Evolutionary conservation across 1,140 invertebrate species (phyloP), one percentile per base, ranked within the genome.

Genomic region (Wiebesia pumilae): DNA sequence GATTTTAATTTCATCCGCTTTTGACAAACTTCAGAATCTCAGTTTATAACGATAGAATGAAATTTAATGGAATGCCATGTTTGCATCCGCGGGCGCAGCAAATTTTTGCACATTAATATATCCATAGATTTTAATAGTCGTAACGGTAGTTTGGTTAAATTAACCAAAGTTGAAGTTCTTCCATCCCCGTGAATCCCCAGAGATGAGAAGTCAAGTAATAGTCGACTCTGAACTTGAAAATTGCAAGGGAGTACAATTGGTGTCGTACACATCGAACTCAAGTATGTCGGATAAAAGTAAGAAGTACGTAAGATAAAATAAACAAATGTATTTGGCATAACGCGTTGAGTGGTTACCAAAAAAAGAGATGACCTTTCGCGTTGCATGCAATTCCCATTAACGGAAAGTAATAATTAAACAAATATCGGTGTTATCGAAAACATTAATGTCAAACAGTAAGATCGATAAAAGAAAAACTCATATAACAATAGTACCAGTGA

Each of bases 391-490:
- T 58, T 80, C 35, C 43, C n/a, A 80, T 71, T 0, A 58, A 43
- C 51, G 21, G 19, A 73, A 73, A 83, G 12, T 16, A 47, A 84
- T n/a, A 47, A 43, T 33, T 1, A 38, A 71, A 62, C 75, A 79
- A 82, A 86, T 58, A 87, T 87, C 79, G 43, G 19, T 84, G 58
- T 9, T 62, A 38, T 27, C 30, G 10, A 77, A 80, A 54, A 69
- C 75, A 80, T 80, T 67, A 51, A 85, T 16, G 33, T 85, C 43
- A 85, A 75, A 86, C 85, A 75, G 84, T 73, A 86, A 86, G 80
- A 69, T 86, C 67, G 65, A 30, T 58, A 1, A 80, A 85, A 73
- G n/a, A n/a, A n/a, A n/a, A n/a, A 47, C 43, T 47, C 10, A 35
- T 27, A 79, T 83, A 69, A 69, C 14, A 83, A 62, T 69, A 77